Percentiles rank a stretch among this genome's conserved stretches.
These are phyloP conservation scores for Melipona bicolor DNA, from an alignment of 2,888 invertebrate genomes.

Conservation along the genomic window DNA sequence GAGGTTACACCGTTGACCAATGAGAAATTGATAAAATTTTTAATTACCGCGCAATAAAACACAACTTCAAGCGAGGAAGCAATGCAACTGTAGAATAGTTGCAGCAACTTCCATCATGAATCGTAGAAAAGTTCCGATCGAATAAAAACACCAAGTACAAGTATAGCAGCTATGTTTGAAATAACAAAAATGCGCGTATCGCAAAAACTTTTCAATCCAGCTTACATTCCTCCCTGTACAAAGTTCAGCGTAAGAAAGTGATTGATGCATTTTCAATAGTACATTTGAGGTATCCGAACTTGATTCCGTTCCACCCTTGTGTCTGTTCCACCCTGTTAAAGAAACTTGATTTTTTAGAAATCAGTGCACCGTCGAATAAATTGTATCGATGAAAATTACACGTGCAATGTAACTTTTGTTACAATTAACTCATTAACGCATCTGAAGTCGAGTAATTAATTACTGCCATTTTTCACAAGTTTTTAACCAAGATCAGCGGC, in stretches of 20 bases:
- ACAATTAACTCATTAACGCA: not conserved
- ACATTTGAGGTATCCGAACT: not conserved
- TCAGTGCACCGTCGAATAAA: not conserved
- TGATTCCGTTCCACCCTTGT: too few species aligned
- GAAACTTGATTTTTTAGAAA: not conserved
- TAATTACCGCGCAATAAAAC: not conserved
- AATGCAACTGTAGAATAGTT: not conserved
- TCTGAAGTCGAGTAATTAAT: too few species aligned
- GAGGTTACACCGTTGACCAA: not conserved
- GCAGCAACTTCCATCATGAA: not conserved
- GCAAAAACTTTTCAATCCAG: not conserved
- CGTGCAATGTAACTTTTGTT: not conserved
- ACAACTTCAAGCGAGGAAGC: not conserved
- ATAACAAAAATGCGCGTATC: not conserved
- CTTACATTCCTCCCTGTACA: not conserved
- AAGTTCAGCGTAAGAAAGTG: not conserved
- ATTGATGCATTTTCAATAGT: conserved; percentile 3
- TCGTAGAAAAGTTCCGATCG: too few species aligned
- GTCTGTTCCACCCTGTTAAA: not conserved
- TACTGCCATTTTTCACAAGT: too few species aligned
- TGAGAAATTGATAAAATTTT: not conserved
- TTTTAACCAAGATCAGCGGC: too few species aligned
- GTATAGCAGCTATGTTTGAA: not conserved
- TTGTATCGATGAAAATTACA: not conserved
- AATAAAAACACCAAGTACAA: not conserved